Evolutionary conservation across 2,797 vertebrate species (phyloP), one percentile per base, ranked within the genome.

Genomic region (Eupleurogrammus muticus): DNA sequence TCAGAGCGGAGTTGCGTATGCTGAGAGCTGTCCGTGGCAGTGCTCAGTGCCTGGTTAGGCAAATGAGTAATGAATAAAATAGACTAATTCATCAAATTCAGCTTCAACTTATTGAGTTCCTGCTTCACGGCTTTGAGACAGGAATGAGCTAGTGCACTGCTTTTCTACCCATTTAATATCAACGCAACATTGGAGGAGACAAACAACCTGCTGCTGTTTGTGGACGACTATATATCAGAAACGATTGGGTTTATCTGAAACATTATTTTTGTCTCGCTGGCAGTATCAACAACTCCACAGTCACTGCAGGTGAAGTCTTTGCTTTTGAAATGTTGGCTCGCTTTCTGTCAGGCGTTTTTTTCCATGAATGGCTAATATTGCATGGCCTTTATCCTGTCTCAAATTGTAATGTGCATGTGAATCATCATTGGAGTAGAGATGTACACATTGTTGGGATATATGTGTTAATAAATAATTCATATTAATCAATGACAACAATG

Each of bases 11-110:
- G 67, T 40, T 44, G 60, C 70, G 38, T 40, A 40, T 58, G 42
- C 38, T 36, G 66, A 57, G 23, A 34, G 52, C 50, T 73, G 34
- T 32, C 51, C 56, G 53, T 61, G 66, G 49, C 64, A 53, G 52
- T 11, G 9, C 44, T 74, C 66, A 47, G 48, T 70, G 60, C 57
- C 64, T 68, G 53, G 62, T 68, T 83, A 63, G 68, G 58, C 51
- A 35, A 23, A 68, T 77, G 70, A 74, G 49, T 68, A 64, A 72
- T 57, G 55, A 67, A 47, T 67, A 46, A 58, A 59, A 47, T 56
- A 49, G 66, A 63, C 49, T 32, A 58, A 64, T 80, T 75, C 42
- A 80, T 75, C 58, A 80, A 75, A 67, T 75, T 75, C 63, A 75
- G 52, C 47, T 42, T 71, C 62, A 75, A 63, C 58, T 67, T 53